phyloP scores from a whole-genome alignment of 2,888 invertebrate species.

The Noctua pronuba region DNA sequence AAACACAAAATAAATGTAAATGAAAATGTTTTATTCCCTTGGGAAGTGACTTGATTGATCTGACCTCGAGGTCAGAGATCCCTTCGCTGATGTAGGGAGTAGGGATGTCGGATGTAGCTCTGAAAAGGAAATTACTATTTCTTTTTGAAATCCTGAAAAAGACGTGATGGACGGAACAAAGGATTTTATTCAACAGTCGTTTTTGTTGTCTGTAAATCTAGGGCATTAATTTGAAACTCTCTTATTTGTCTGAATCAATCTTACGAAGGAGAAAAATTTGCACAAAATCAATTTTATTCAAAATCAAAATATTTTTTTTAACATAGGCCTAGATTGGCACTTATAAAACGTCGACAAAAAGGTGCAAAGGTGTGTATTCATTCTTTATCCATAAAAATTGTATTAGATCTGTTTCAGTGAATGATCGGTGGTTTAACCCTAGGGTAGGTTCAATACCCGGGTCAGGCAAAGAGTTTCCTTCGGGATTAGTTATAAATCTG shows the following conservation, averaged over 20 bases:
- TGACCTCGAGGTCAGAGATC: slow-evolving; percentile 17
- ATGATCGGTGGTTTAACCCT: neutral
- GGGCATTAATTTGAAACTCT: neutral
- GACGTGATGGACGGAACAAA: slow-evolving; percentile 7
- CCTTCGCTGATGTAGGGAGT: neutral
- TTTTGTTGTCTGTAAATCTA: neutral
- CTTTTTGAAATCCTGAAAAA: slow-evolving; percentile 5
- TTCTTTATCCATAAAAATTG: neutral
- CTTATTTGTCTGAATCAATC: neutral
- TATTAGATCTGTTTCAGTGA: neutral
- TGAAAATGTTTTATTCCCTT: slow-evolving; percentile 34
- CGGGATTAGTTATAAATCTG: neutral
- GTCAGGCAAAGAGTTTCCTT: neutral
- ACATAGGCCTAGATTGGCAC: too few species aligned
- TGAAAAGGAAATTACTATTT: slow-evolving; percentile 31
- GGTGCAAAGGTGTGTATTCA: too few species aligned
- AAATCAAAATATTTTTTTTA: too few species aligned
- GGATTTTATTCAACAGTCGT: neutral
- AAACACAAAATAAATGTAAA: slow-evolving; percentile 32
- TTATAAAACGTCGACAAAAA: too few species aligned
- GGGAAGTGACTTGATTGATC: slow-evolving; percentile 26
- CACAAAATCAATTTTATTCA: neutral
- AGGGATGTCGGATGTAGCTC: neutral
- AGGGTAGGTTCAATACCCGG: neutral
- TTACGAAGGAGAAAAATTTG: neutral